phyloP scores from a whole-genome alignment of 2,888 invertebrate species.

The Emmelina monodactyla region DNA sequence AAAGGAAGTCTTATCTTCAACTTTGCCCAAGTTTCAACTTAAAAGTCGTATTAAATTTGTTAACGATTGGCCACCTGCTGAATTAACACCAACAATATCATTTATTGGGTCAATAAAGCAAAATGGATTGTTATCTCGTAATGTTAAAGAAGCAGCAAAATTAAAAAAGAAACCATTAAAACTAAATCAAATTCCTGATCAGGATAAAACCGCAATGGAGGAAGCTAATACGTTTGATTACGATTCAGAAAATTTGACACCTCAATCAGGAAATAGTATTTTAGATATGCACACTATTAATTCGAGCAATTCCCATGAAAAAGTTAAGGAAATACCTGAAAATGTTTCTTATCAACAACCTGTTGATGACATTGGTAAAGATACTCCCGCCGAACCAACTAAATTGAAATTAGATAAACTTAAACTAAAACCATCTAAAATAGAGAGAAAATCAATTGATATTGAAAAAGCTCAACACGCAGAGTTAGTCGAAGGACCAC shows the following conservation, averaged over 20 bases:
- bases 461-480: constrained; percentile 70
- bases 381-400: constrained; percentile 21
- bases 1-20: constrained; percentile 34
- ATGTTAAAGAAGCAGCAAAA: constrained; percentile 72
- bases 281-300: too few species aligned
- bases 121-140: constrained; percentile 73
- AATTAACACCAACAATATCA: constrained; percentile 57
- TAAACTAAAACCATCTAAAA: constrained; percentile 61
- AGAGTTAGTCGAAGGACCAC: constrained; percentile 67
- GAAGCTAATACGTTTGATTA: constrained; percentile 38
- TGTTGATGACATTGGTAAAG: too few species aligned
- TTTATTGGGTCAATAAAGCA: constrained; percentile 64
- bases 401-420: constrained; percentile 22
- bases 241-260: background rate
- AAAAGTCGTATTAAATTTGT: constrained; percentile 73
- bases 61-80: constrained; percentile 69
- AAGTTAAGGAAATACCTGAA: too few species aligned
- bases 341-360: too few species aligned
- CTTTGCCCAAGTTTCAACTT: constrained; percentile 72
- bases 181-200: constrained; percentile 55
- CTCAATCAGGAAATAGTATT: too few species aligned
- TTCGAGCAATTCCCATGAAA: too few species aligned
- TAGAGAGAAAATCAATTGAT: constrained; percentile 70
- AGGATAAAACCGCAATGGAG: constrained; percentile 59
- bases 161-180: constrained; percentile 66